phyloP scores from a whole-genome alignment of 2,888 invertebrate species.

The Unio delphinus region DNA sequence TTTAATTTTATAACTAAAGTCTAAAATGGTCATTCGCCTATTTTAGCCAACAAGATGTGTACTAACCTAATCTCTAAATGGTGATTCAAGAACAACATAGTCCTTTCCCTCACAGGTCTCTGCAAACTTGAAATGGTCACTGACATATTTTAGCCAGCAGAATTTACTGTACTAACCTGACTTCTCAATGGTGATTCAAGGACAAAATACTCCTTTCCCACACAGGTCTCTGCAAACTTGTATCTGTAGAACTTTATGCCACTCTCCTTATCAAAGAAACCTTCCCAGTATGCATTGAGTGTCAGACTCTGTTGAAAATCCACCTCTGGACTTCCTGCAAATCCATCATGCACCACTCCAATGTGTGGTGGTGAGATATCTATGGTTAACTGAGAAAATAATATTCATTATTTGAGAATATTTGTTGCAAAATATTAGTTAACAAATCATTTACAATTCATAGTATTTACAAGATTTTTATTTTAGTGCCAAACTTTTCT shows the following conservation, averaged over 20 bases:
- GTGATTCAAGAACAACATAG: constrained; percentile 7
- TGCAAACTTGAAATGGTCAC: constrained; percentile 20
- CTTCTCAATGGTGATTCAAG: not conserved
- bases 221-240: constrained; percentile 21
- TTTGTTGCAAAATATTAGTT: not conserved
- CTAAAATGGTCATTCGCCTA: no score
- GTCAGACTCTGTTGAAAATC: constrained; percentile 41
- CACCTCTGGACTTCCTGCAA: constrained; percentile 36
- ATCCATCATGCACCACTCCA: constrained; percentile 51
- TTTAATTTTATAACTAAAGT: no score
- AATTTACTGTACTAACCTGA: no score
- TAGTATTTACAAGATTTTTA: no score
- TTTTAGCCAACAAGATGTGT: no score
- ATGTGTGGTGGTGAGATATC: constrained; percentile 50
- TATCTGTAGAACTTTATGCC: constrained; percentile 46
- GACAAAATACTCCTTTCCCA: constrained; percentile 10
- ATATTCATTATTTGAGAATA: not conserved
- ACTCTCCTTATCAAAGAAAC: constrained; percentile 53
- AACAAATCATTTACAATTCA: no score
- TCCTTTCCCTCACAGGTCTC: constrained; percentile 12
- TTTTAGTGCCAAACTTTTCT: no score
- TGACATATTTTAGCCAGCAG: no score
- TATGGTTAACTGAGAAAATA: constrained; percentile 44
- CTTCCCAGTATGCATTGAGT: constrained; percentile 45
- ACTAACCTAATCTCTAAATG: no score